Conservation (phyloP, 2,113 vertebrate species). For the Chascanopsetta lugubris region DNA sequence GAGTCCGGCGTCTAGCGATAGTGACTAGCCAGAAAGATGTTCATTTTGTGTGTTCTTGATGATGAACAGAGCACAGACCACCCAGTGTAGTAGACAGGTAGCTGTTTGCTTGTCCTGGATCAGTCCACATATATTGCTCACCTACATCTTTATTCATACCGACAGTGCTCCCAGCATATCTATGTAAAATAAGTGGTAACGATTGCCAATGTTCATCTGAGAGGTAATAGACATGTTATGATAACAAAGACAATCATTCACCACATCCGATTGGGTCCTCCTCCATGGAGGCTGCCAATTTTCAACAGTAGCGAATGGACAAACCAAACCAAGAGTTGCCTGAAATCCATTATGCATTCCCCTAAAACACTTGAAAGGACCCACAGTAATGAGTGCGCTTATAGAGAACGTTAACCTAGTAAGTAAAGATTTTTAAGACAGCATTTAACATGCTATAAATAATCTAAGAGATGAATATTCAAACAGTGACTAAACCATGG, state of each 20-base stretch:
- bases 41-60: constrained; percentile 41
- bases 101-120: background rate
- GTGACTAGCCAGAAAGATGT: constrained; percentile 37
- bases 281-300: too few relatives aligned
- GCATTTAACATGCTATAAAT: background rate
- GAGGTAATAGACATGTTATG: background rate
- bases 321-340: too few relatives aligned
- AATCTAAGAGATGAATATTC: background rate
- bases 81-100: constrained; percentile 1
- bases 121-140: background rate
- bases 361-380: background rate
- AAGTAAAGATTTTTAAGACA: background rate
- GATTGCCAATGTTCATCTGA: background rate
- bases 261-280: too few relatives aligned
- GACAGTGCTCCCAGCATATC: background rate
- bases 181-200: background rate
- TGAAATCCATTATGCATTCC: background rate
- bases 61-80: constrained; percentile 21
- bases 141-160: background rate
- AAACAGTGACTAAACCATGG: background rate
- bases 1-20: constrained; percentile 24
- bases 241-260: background rate
- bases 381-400: background rate
- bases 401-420: background rate
- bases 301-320: too few relatives aligned